Evolutionary conservation across 1,140 invertebrate genomes (phyloP).

Genomic region (Diorhabda carinulata): DNA sequence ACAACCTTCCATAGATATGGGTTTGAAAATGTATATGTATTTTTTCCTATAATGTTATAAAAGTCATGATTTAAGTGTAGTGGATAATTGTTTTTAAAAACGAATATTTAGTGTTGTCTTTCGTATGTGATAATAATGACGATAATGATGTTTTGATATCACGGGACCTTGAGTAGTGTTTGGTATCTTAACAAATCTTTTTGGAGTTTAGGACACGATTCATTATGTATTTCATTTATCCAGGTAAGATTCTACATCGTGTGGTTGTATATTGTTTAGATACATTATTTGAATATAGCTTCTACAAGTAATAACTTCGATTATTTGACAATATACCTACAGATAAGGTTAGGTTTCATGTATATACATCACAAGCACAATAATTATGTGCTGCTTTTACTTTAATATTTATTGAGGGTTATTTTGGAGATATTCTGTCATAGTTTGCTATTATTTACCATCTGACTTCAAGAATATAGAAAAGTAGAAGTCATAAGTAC

Average conservation of each 20-base stretch:
- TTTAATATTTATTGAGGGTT: too few species aligned
- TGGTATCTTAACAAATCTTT: conserved; percentile 35
- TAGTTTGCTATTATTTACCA: too few species aligned
- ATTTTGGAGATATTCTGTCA: too few species aligned
- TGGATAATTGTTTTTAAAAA: conserved; percentile 16
- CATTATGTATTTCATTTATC: conserved; percentile 40
- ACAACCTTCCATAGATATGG: conserved; percentile 47
- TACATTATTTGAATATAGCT: too few species aligned
- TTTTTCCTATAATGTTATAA: not conserved
- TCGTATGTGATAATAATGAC: not conserved
- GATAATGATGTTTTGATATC: conserved; percentile 42
- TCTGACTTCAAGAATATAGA: too few species aligned
- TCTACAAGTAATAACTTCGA: too few species aligned
- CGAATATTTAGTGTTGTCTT: not conserved
- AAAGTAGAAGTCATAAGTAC: too few species aligned
- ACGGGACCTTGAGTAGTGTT: conserved; percentile 45
- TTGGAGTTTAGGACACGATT: conserved; percentile 41
- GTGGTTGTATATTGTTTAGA: too few species aligned
- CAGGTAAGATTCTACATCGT: conserved; percentile 34
- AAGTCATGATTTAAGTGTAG: conserved; percentile 19
- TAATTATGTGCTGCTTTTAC: too few species aligned
- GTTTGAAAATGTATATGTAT: conserved; percentile 33
- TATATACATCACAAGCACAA: too few species aligned
- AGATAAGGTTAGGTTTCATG: too few species aligned
- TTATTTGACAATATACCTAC: too few species aligned